Conservation (phyloP, 2,888 invertebrate genomes). For the Heliconius ethilla region DNA sequence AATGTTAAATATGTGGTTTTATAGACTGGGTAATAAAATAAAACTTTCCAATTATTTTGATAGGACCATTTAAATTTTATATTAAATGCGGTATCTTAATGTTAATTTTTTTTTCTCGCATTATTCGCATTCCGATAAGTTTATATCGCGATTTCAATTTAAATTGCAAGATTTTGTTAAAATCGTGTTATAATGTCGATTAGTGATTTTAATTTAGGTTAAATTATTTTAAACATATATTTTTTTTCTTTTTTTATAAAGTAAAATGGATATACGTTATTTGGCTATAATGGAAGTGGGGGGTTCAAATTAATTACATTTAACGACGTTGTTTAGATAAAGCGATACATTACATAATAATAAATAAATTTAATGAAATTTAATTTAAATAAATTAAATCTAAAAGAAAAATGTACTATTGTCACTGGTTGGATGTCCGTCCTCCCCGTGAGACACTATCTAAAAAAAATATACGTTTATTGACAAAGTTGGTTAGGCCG, state of each 20-base stretch:
- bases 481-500: background rate
- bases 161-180: background rate
- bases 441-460: background rate
- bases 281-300: too few species aligned
- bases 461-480: background rate
- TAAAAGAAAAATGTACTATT: too few species aligned
- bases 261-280: too few species aligned
- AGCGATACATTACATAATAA: too few species aligned
- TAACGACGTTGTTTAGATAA: too few species aligned
- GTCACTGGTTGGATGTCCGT: background rate
- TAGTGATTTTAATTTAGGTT: too few species aligned
- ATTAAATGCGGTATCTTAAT: constrained; percentile 1
- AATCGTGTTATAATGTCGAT: background rate
- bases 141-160: background rate
- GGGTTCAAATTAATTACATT: too few species aligned
- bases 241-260: too few species aligned
- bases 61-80: constrained; percentile 3
- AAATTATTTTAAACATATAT: too few species aligned
- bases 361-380: too few species aligned
- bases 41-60: constrained; percentile 16
- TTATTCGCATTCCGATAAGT: background rate
- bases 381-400: too few species aligned
- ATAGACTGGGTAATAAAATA: constrained; percentile 10
- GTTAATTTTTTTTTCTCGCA: background rate
- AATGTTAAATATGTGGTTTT: constrained; percentile 14